phyloP scores from a whole-genome alignment of 2,888 invertebrate genomes.

The Patella caerulea region DNA sequence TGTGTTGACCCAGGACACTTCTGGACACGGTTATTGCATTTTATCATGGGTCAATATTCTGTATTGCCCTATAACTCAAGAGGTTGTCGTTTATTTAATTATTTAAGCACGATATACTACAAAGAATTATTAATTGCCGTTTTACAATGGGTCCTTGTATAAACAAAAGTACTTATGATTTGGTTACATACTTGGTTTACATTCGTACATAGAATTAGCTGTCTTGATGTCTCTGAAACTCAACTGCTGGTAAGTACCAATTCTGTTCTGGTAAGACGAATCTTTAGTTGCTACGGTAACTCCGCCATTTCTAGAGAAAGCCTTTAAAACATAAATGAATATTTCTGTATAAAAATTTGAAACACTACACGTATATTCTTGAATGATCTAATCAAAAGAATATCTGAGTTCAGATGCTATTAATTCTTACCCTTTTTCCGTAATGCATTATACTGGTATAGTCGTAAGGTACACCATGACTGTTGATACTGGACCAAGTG shows the following conservation, averaged over 20 bases:
- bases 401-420: no score
- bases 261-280: constrained; percentile 51
- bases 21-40: no score
- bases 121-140: no score
- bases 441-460: constrained; percentile 62
- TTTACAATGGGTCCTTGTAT: no score
- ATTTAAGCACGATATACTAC: no score
- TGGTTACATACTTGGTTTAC: constrained; percentile 30
- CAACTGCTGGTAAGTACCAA: constrained; percentile 53
- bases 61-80: no score
- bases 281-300: constrained; percentile 59
- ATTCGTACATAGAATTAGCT: constrained; percentile 57
- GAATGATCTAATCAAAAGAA: no score
- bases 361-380: no score
- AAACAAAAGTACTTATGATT: no score
- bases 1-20: no score
- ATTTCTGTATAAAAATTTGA: background rate
- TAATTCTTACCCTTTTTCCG: constrained; percentile 38
- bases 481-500: constrained; percentile 35
- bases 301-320: constrained; percentile 51
- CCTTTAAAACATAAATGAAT: constrained; percentile 30
- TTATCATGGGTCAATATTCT: no score
- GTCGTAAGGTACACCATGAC: constrained; percentile 53
- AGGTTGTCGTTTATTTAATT: no score
- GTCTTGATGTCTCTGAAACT: constrained; percentile 57